Percentiles rank a stretch among this genome's conserved stretches.
Evolutionary conservation across 2,113 vertebrate species (phyloP).

Genomic region (Todiramphus chloris): DNA sequence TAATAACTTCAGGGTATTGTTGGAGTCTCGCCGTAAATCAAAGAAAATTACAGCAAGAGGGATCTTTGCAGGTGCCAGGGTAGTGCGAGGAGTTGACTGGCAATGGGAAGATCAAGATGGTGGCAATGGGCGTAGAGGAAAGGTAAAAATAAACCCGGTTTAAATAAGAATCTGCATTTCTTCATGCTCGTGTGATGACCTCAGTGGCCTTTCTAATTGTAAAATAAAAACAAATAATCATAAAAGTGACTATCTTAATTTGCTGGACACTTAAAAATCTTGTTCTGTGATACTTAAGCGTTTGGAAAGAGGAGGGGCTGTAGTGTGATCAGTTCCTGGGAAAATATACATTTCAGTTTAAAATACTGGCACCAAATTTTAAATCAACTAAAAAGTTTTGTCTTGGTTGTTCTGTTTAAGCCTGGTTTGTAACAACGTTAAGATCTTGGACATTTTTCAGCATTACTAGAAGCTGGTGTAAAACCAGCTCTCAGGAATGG

Average conservation of each 20-base stretch:
- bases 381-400: background rate
- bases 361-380: background rate
- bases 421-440: background rate
- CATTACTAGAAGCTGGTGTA: background rate
- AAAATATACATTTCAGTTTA: background rate
- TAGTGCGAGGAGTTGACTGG: conserved; percentile 98
- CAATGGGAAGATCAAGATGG: conserved; percentile 99
- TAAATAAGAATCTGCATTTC: background rate
- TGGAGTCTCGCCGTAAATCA: conserved; percentile 98
- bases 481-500: background rate
- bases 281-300: background rate
- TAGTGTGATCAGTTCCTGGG: background rate
- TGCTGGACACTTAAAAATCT: background rate
- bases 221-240: background rate
- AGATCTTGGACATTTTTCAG: background rate
- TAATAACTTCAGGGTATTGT: conserved; percentile 85
- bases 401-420: background rate
- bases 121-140: conserved; percentile 97
- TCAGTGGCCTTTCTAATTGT: background rate
- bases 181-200: background rate
- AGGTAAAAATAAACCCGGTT: conserved; percentile 71
- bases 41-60: conserved; percentile 99
- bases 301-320: background rate
- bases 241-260: background rate
- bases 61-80: conserved; percentile 95